Conservation (phyloP, 2,888 invertebrate genomes). For the Chalcosyrphus nemorum region DNA sequence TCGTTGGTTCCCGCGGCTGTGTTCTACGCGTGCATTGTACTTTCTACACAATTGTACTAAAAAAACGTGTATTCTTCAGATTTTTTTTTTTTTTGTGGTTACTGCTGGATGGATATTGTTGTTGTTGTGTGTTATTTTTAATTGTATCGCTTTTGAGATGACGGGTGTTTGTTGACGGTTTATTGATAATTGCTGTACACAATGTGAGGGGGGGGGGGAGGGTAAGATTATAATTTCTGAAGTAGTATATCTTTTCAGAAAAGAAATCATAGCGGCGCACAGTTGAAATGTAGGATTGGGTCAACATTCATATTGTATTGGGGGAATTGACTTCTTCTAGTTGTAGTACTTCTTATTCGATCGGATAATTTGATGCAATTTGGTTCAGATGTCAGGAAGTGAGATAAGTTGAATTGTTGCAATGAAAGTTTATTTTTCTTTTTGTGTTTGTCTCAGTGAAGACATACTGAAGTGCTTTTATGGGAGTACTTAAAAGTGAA, state of each 20-base stretch:
- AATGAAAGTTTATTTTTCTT: constrained; percentile 32
- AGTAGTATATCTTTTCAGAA: constrained; percentile 22
- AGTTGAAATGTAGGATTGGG: constrained; percentile 28
- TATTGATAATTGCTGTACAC: constrained; percentile 51
- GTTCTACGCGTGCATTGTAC: constrained; percentile 28
- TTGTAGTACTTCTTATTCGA: not conserved
- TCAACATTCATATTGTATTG: constrained; percentile 6
- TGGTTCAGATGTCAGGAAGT: constrained; percentile 26
- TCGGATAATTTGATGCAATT: constrained; percentile 25
- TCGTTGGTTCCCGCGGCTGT: not conserved
- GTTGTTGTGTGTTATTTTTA: constrained; percentile 30
- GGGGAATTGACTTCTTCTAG: not conserved
- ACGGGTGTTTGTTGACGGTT: constrained; percentile 36
- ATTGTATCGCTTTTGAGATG: constrained; percentile 43
- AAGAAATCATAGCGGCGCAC: constrained; percentile 41
- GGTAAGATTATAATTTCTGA: constrained; percentile 23
- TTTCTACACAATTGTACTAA: constrained; percentile 37
- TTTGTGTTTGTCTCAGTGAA: not conserved
- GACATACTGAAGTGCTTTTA: not conserved
- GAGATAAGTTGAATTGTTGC: constrained; percentile 27
- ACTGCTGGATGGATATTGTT: not conserved
- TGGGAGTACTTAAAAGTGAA: constrained; percentile 33
- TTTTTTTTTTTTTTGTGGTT: not conserved
- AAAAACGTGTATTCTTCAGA: not conserved
- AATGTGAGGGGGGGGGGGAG: constrained; percentile 38